These are phyloP conservation scores for Neomonachus schauinslandi DNA, from an alignment of 2,113 vertebrate species.

Conservation along the genomic window DNA sequence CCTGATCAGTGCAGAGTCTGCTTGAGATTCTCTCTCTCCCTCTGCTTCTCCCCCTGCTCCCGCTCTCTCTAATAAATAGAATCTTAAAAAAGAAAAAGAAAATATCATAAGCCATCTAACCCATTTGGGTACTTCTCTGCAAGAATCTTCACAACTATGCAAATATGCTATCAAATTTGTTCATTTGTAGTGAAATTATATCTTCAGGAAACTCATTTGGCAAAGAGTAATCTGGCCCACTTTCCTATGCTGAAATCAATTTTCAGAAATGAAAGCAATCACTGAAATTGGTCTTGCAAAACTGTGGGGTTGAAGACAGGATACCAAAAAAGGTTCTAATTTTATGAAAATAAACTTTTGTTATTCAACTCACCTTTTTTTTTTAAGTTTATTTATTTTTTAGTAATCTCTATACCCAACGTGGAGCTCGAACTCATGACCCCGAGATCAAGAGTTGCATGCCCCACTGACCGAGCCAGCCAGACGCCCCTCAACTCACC, in stretches of 20 bases:
- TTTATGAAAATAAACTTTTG: conserved; percentile 49
- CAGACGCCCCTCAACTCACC: not conserved
- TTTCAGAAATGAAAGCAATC: conserved; percentile 53
- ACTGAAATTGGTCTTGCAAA: conserved; percentile 18
- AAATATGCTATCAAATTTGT: conserved; percentile 30
- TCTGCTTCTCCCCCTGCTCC: not conserved
- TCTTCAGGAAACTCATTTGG: conserved; percentile 39
- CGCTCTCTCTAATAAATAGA: not conserved
- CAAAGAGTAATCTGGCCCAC: conserved; percentile 36
- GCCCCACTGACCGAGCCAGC: not conserved
- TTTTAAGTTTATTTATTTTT: not conserved
- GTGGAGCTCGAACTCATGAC: not conserved
- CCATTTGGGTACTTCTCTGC: not conserved
- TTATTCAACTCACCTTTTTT: not conserved
- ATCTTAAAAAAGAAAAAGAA: not conserved
- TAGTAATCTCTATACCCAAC: not conserved
- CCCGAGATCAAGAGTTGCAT: not conserved
- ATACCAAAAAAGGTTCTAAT: not conserved
- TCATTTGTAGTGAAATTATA: conserved; percentile 57
- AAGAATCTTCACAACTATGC: conserved; percentile 20
- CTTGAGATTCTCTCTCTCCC: not conserved
- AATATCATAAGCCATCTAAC: conserved; percentile 1
- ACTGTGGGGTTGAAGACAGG: not conserved
- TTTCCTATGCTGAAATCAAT: conserved; percentile 50
- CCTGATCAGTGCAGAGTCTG: not conserved